phyloP scores from a whole-genome alignment of 2,113 vertebrate genomes.

The Danio rerio region DNA sequence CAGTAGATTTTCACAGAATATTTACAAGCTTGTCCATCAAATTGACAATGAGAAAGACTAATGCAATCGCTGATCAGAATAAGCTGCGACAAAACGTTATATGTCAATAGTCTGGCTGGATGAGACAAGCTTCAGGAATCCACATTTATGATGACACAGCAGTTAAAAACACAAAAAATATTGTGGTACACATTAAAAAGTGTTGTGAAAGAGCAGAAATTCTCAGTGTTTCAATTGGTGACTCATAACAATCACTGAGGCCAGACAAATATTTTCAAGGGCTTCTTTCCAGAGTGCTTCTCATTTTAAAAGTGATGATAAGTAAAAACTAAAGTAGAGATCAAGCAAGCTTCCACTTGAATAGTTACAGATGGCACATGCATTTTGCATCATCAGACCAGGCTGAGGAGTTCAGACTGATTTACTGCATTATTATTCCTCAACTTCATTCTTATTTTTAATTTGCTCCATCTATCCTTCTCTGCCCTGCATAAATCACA shows the following conservation, averaged over 20 bases:
- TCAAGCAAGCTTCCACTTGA: constrained; percentile 9
- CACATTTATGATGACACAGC: background rate
- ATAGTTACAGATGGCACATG: background rate
- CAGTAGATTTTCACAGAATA: no score
- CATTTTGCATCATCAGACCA: background rate
- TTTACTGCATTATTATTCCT: background rate
- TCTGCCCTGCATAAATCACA: constrained; percentile 21
- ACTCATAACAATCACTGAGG: background rate
- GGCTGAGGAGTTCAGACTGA: background rate
- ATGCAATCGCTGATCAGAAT: background rate
- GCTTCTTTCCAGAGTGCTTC: background rate
- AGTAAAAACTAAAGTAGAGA: background rate
- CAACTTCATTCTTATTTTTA: background rate
- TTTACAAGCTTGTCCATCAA: no score
- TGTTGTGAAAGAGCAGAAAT: background rate
- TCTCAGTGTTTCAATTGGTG: background rate
- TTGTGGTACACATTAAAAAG: background rate
- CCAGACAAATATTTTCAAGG: background rate
- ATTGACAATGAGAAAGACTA: no score
- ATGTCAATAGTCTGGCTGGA: background rate
- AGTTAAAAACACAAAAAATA: background rate
- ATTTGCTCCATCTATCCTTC: background rate
- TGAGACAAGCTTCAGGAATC: background rate
- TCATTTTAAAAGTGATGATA: background rate
- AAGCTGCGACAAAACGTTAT: background rate